phyloP scores from a whole-genome alignment of 1,140 invertebrate species.

The Phenacoccus solenopsis region DNA sequence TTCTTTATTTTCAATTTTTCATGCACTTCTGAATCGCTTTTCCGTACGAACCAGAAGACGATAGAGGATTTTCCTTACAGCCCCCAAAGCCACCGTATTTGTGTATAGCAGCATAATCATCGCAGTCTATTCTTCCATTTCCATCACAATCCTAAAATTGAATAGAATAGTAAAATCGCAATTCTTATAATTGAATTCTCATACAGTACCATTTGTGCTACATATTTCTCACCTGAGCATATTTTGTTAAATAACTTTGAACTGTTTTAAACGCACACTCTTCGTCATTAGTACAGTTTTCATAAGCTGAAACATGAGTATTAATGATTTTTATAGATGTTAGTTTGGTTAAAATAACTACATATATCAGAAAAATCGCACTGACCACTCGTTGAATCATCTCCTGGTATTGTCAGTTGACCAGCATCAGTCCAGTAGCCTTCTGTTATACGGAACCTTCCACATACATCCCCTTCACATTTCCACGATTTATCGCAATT shows the following conservation, averaged over 20 bases:
- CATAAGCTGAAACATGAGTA: constrained; percentile 25
- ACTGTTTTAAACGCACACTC: constrained; percentile 58
- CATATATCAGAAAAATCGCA: no score
- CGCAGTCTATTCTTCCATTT: constrained; percentile 61
- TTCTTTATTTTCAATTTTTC: no score
- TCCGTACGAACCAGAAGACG: background rate
- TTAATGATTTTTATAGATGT: no score
- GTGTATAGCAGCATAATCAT: constrained; percentile 70
- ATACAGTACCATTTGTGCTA: background rate
- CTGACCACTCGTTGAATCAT: background rate
- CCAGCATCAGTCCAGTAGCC: constrained; percentile 74
- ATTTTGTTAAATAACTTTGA: constrained; percentile 66
- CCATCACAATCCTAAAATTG: constrained; percentile 61
- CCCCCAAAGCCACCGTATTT: constrained; percentile 63
- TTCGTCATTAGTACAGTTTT: constrained; percentile 52
- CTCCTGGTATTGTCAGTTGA: constrained; percentile 46
- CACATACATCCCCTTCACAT: constrained; percentile 62
- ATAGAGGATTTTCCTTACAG: constrained; percentile 21
- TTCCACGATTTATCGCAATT: constrained; percentile 52
- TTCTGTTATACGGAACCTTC: constrained; percentile 75
- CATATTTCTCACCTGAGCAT: constrained; percentile 36
- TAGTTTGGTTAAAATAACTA: no score
- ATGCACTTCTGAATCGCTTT: no score
- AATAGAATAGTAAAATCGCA: background rate
- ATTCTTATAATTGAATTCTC: no score